Base-by-base conservation (phyloP, 1,140 invertebrate genomes). In the Euwallacea similis region DNA sequence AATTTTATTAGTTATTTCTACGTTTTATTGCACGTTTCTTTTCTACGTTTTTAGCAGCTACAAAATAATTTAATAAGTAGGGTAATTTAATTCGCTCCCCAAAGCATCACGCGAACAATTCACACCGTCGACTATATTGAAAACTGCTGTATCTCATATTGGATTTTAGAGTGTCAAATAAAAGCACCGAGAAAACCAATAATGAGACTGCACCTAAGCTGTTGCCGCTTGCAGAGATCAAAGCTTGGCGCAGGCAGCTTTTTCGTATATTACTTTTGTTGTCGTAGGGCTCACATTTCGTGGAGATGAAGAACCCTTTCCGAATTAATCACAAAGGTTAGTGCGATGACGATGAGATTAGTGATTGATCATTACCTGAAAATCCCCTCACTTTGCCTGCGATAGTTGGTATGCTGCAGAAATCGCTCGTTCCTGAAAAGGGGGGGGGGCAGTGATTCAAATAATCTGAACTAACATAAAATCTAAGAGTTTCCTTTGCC, bases 121-220 rank as follows among this genome's bases (percentile, higher is more conserved):
- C 43, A 15, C 6, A 47, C 6, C 9, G 63, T 42, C 21, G 53
- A 65, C 47, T 65, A 42, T 54, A 65, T 65, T 65, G 63, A 65
- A 65, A 65, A 53, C 46, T 53, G 63, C 9, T 65, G 21, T 47
- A 46, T 33, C 47, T 65, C 63, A 65, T 65, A 65, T 65, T 65
- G 67, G 41, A 63, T 47, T 53, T 69, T 62, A 69, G 42, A 62
- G 67, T 69, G 60, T 69, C 59, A 62, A 63, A 69, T 63, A 63
- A 62, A 50, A 60, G 55, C 9, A 63, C 7, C 42, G 56, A 13
- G n/a, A 68, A 68, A 60, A 41, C 53, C 66, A 68, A 68, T 68
- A 68, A 68, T 68, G 66, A 60, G 53, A 60, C 16, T 68, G 66
- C 56, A 68, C 44, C 56, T 56, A 58, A 60, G 42, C 56, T 59